A percentile compares a stretch with the other conserved stretches of the same genome.
phyloP scores from a whole-genome alignment of 1,140 invertebrate genomes.

The Neoseiulus cucumeris region DNA sequence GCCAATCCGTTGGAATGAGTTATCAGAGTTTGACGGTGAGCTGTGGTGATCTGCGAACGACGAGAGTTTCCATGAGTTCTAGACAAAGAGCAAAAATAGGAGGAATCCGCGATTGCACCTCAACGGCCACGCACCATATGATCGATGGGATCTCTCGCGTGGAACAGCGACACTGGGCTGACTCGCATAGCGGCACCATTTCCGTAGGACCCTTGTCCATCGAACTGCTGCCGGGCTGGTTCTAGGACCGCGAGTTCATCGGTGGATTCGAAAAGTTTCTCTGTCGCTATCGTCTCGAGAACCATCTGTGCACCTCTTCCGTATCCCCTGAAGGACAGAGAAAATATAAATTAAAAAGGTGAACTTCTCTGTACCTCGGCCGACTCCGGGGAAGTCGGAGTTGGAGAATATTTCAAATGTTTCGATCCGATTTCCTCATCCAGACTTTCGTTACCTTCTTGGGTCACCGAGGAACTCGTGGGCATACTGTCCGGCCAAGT shows the following conservation, averaged over 20 bases:
- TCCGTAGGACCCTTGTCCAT: slow-evolving; percentile 48
- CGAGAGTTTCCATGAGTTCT: too few relatives aligned
- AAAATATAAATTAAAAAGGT: too few relatives aligned
- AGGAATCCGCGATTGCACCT: too few relatives aligned
- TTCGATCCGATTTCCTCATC: too few relatives aligned
- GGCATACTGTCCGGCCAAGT: slow-evolving; percentile 26
- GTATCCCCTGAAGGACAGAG: slow-evolving; percentile 7
- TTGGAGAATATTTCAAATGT: too few relatives aligned
- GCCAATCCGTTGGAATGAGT: slow-evolving; percentile 46
- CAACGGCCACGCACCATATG: too few relatives aligned
- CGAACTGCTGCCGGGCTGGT: slow-evolving; percentile 47
- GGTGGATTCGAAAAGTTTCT: slow-evolving; percentile 23
- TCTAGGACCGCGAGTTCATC: slow-evolving; percentile 39
- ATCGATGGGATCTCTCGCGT: slow-evolving; percentile 28
- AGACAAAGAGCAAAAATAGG: too few relatives aligned
- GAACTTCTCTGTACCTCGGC: too few relatives aligned
- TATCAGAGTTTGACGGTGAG: slow-evolving; percentile 30
- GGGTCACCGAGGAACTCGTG: slow-evolving; percentile 12
- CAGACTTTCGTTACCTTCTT: not conserved
- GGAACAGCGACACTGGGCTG: slow-evolving; percentile 45
- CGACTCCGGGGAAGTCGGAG: too few relatives aligned
- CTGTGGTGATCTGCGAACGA: slow-evolving; percentile 11
- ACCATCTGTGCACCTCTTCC: not conserved
- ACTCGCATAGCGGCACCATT: slow-evolving; percentile 56
- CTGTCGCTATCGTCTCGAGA: not conserved